A percentile compares a stretch with the other conserved stretches of the same genome.
These are phyloP conservation scores for Phymastichus coffea DNA, from an alignment of 1,140 invertebrate species.

Conservation along the genomic window DNA sequence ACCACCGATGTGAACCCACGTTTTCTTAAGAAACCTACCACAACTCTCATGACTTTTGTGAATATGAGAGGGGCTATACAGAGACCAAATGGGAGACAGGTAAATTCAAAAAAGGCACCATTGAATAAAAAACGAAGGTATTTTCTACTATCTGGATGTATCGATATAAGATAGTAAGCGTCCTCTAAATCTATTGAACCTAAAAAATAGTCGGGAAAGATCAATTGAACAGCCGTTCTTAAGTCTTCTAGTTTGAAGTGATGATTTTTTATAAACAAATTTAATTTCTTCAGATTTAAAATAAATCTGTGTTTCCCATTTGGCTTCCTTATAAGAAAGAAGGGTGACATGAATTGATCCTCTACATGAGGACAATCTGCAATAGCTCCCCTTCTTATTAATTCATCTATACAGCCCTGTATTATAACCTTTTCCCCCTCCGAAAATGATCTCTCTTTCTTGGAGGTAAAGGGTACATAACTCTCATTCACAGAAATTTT, in stretches of 20 bases:
- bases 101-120: slow-evolving; percentile 3
- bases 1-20: slow-evolving; percentile 19
- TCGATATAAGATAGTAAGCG: slow-evolving; percentile 1
- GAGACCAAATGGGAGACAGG: slow-evolving; percentile 22
- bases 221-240: not conserved
- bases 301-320: not conserved
- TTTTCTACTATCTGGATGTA: slow-evolving; percentile 9
- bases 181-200: slow-evolving; percentile 4
- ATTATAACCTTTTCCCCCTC: too few species aligned
- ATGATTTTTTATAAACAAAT: not conserved
- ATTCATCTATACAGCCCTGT: too few species aligned
- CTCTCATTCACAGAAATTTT: too few species aligned
- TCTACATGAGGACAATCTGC: not conserved
- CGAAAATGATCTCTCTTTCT: too few species aligned
- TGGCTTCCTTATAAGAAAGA: not conserved
- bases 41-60: slow-evolving; percentile 34
- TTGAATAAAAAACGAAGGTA: slow-evolving; percentile 14
- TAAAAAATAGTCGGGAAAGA: not conserved
- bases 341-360: not conserved
- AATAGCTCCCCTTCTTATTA: too few species aligned
- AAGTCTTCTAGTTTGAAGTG: slow-evolving; percentile 8
- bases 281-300: not conserved
- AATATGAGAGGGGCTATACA: not conserved
- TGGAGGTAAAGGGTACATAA: too few species aligned
- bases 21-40: slow-evolving; percentile 23